Evolutionary conservation across 2,113 vertebrate species (phyloP), one percentile per base, ranked within the genome.

Genomic region (Megaceryle torquata): DNA sequence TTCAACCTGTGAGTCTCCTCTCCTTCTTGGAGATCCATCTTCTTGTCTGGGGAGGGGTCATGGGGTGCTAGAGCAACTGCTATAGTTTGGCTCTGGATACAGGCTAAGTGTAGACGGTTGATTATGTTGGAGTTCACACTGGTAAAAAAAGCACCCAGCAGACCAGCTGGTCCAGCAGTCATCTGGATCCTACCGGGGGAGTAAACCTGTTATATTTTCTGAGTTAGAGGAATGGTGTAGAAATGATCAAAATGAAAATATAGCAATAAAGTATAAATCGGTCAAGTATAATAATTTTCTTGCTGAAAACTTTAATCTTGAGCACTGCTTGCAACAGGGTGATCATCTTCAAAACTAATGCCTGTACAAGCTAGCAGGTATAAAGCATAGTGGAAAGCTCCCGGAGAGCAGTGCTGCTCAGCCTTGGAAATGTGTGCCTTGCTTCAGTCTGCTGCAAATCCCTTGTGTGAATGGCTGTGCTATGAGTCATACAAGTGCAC

Each of bases 401-500:
- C 33, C n/a, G 18, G 82, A 83, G 15, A 78, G 41, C n/a, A 29
- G 9, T 6, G 37, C 25, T 65, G 10, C 46, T 76, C 37, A 63
- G 43, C 11, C 79, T 94, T 83, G 86, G 44, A 83, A 86, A 88
- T 16, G 44, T 25, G 16, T 69, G n/a, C 59, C 22, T 59, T 0
- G 0, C 59, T 54, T 57, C 31, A n/a, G 56, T 4, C n/a, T 61
- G 64, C 51, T 80, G 64, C 17, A 63, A 77, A 84, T 37, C 72
- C 92, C 86, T 63, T 94, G 68, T 74, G 88, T 50, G 17, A 54
- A 10, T 54, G 43, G 59, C 68, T 31, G 0, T 8, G 56, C 71
- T 29, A 7, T 0, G 6, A 76, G 61, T 41, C 51, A 69, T 31
- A 19, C 1, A 0, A 9, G 13, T 2, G 21, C 28, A 11, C 68